A percentile compares a stretch with the other conserved stretches of the same genome.
phyloP scores from a whole-genome alignment of 2,888 invertebrate species.

The Ophion slaviceki region DNA sequence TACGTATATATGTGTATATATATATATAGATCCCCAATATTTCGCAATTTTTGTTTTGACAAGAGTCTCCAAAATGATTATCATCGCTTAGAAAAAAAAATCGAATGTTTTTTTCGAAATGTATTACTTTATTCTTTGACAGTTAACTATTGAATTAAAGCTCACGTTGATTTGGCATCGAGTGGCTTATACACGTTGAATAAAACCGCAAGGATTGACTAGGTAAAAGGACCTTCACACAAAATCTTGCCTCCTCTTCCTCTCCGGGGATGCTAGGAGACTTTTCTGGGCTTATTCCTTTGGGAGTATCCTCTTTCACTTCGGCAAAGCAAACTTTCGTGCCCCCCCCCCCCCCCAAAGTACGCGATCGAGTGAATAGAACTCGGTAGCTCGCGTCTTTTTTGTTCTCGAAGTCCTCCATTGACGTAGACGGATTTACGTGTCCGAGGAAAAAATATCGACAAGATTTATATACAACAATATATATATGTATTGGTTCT shows the following conservation, averaged over 20 bases:
- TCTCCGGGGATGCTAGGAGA: neutral
- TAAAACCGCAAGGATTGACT: conserved; percentile 5
- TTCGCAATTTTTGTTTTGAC: neutral
- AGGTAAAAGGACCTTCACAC: conserved; percentile 25
- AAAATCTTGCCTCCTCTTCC: conserved; percentile 4
- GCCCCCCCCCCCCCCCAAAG: conserved; percentile 11
- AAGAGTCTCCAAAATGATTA: neutral
- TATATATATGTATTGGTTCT: neutral
- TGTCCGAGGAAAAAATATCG: neutral
- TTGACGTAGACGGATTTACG: conserved; percentile 11
- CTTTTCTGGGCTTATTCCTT: conserved; percentile 47
- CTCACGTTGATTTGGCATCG: neutral
- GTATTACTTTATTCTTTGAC: neutral
- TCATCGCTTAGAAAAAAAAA: neutral
- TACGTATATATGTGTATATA: too few species aligned
- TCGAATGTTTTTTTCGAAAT: too few species aligned
- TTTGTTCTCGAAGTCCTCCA: conserved; percentile 6
- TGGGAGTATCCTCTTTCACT: conserved; percentile 54
- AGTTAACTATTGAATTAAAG: neutral
- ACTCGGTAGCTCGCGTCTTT: conserved; percentile 11
- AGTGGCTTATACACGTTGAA: neutral
- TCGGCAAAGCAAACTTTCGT: conserved; percentile 39
- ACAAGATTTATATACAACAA: neutral
- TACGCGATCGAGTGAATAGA: conserved; percentile 27
- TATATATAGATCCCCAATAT: neutral